Evolutionary conservation across 2,797 vertebrate species (phyloP).

Genomic region (Tapirus indicus): DNA sequence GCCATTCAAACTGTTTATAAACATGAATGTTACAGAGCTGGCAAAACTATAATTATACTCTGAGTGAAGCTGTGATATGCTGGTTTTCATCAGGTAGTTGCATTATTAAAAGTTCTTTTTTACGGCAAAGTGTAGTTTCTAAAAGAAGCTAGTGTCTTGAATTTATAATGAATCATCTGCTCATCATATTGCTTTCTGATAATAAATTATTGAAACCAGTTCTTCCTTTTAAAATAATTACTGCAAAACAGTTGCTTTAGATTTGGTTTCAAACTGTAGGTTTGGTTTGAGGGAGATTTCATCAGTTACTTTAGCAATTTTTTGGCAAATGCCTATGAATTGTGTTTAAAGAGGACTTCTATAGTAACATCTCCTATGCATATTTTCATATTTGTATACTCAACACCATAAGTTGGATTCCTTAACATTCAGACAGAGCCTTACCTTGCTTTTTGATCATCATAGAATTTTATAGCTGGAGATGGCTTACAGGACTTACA

Average conservation of each 20-base stretch:
- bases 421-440: neutral
- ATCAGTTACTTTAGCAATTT: constrained; percentile 54
- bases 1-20: constrained; percentile 79
- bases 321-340: constrained; percentile 47
- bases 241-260: constrained; percentile 32
- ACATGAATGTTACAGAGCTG: constrained; percentile 70
- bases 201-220: constrained; percentile 77
- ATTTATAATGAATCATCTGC: constrained; percentile 73
- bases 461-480: neutral
- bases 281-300: constrained; percentile 61
- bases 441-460: neutral
- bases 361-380: neutral
- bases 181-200: constrained; percentile 66
- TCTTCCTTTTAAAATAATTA: constrained; percentile 74
- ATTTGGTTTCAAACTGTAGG: constrained; percentile 58
- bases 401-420: neutral
- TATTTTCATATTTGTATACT: constrained; percentile 40
- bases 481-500: neutral
- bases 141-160: constrained; percentile 65
- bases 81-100: constrained; percentile 72
- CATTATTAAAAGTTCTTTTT: constrained; percentile 71
- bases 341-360: constrained; percentile 10
- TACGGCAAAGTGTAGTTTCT: constrained; percentile 73
- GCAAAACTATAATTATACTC: constrained; percentile 75
- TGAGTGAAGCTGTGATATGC: constrained; percentile 71